A percentile compares a stretch with the other conserved stretches of the same genome.
Evolutionary conservation across 2,113 vertebrate genomes (phyloP).

Genomic region (Dicrurus megarhynchus): DNA sequence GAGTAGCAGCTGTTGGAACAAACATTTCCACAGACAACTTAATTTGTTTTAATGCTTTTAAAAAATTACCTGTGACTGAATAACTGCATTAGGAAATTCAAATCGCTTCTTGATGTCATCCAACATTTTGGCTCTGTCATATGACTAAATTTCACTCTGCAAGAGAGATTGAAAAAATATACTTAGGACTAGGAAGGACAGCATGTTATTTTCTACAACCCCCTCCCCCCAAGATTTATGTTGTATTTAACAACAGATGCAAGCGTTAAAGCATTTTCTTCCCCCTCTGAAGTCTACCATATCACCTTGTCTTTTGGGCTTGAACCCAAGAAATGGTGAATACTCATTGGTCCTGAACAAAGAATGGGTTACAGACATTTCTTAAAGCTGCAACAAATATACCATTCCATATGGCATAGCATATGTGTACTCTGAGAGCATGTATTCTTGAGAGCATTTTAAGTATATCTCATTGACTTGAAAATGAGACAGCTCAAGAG

Average conservation of each 20-base stretch:
- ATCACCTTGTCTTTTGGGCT: neutral
- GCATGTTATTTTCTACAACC: accelerated
- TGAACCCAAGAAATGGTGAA: neutral
- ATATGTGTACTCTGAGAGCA: neutral
- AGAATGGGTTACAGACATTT: neutral
- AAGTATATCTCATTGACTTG: neutral
- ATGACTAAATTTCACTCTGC: slow-evolving; percentile 33
- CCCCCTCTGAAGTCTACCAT: neutral
- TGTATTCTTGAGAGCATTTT: neutral
- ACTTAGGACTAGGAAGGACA: neutral
- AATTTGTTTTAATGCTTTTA: neutral
- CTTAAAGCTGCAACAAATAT: neutral
- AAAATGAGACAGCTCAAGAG: neutral
- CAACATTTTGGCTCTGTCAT: slow-evolving; percentile 70
- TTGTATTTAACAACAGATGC: neutral
- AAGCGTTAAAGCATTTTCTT: neutral
- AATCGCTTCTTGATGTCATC: slow-evolving; percentile 86
- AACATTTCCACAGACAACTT: neutral
- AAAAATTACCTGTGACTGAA: slow-evolving; percentile 89
- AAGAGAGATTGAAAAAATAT: slow-evolving; percentile 30
- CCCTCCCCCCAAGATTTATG: neutral
- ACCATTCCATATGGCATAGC: neutral
- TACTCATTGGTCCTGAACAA: neutral
- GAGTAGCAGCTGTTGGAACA: neutral
- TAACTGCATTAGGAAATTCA: slow-evolving; percentile 87